Percentiles rank a stretch among this genome's conserved stretches.
Conservation (phyloP, 2,888 invertebrate species). For the Agrilus mali region DNA sequence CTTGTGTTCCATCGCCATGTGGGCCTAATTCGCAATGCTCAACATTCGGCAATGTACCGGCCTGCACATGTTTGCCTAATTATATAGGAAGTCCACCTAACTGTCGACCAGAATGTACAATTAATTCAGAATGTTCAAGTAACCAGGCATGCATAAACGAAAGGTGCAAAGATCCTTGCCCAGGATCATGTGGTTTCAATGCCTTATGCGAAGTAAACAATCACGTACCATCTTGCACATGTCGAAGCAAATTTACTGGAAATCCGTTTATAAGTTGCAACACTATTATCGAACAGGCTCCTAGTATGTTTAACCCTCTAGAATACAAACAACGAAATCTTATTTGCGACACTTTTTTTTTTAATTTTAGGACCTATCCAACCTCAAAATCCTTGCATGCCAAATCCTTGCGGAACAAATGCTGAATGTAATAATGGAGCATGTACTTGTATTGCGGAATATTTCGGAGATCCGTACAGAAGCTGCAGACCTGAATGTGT, state of each 20-base stretch:
- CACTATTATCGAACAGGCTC: conserved; percentile 23
- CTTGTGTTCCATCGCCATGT: conserved; percentile 54
- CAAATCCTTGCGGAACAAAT: conserved; percentile 63
- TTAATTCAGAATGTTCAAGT: conserved; percentile 41
- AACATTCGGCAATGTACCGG: conserved; percentile 44
- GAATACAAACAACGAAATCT: conserved; percentile 13
- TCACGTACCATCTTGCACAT: conserved; percentile 47
- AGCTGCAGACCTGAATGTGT: conserved; percentile 63
- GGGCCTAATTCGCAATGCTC: conserved; percentile 59
- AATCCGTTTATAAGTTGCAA: conserved; percentile 49
- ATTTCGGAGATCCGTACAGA: conserved; percentile 63
- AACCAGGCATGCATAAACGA: conserved; percentile 41
- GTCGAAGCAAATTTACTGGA: conserved; percentile 38
- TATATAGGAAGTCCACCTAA: conserved; percentile 39
- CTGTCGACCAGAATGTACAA: conserved; percentile 39
- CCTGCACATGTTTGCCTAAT: conserved; percentile 38
- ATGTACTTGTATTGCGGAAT: conserved; percentile 63
- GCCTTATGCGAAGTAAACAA: conserved; percentile 43
- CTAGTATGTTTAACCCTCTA: conserved; percentile 19
- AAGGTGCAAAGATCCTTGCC: conserved; percentile 41
- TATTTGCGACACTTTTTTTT: too few species aligned
- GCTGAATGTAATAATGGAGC: conserved; percentile 56
- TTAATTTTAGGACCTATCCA: too few species aligned
- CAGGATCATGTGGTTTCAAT: conserved; percentile 41
- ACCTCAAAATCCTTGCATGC: conserved; percentile 41